Evolutionary conservation across 2,113 vertebrate species (phyloP).

Genomic region (Chaetops frenatus): DNA sequence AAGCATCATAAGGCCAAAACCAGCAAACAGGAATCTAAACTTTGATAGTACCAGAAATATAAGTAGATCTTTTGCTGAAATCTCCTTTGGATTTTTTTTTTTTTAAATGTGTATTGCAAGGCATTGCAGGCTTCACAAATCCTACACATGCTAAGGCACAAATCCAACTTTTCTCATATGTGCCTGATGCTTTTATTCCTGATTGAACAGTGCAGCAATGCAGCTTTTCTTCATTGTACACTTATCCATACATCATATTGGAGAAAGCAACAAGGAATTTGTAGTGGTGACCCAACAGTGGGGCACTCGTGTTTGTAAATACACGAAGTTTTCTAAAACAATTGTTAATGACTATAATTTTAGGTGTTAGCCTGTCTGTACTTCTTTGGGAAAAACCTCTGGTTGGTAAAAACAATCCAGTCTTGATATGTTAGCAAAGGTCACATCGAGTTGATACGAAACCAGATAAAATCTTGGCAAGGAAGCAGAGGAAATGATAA

Average conservation of each 20-base stretch:
- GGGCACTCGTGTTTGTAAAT: background rate
- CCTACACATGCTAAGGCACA: background rate
- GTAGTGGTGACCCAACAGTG: background rate
- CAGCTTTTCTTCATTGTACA: background rate
- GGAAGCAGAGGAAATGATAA: background rate
- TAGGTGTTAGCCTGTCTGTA: background rate
- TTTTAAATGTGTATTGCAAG: background rate
- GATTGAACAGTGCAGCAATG: background rate
- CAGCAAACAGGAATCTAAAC: background rate
- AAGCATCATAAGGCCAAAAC: background rate
- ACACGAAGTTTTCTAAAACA: background rate
- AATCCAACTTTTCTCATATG: background rate
- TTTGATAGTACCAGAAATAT: background rate
- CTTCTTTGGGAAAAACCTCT: background rate
- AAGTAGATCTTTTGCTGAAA: background rate
- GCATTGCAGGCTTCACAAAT: background rate
- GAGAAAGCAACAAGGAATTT: background rate
- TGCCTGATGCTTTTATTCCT: background rate
- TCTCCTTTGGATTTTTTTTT: background rate
- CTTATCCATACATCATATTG: fast-evolving
- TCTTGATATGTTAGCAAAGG: background rate
- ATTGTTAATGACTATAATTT: background rate
- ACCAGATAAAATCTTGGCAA: background rate
- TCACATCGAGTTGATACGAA: fast-evolving
- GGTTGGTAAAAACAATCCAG: background rate